Conservation (phyloP, 1,140 invertebrate species). For the Formica exsecta region DNA sequence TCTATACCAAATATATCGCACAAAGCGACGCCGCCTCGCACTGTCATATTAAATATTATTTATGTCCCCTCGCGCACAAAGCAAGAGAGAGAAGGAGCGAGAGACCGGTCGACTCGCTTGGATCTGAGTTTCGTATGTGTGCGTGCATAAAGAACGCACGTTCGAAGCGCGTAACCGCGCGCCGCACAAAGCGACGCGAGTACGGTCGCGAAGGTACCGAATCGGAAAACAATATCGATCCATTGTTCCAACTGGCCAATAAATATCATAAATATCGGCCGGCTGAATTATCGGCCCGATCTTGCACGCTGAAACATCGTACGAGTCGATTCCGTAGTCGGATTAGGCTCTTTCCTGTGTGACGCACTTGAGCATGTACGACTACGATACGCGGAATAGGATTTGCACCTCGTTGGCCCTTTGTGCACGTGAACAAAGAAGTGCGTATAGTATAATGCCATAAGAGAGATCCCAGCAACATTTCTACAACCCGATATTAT, state of each 20-base stretch:
- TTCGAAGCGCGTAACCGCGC: slow-evolving; percentile 51
- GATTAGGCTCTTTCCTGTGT: slow-evolving; percentile 24
- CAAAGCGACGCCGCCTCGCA: slow-evolving; percentile 79
- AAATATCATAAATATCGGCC: slow-evolving; percentile 85
- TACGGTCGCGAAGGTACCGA: slow-evolving; percentile 76
- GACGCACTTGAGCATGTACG: slow-evolving; percentile 31
- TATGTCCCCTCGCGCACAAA: slow-evolving; percentile 81
- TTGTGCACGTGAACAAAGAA: slow-evolving; percentile 1
- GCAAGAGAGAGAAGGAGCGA: background rate
- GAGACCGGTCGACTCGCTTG: slow-evolving; percentile 54
- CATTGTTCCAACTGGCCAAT: slow-evolving; percentile 84
- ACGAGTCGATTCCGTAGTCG: slow-evolving; percentile 31
- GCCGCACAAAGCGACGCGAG: slow-evolving; percentile 53
- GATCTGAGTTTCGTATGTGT: slow-evolving; percentile 19
- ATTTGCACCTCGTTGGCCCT: slow-evolving; percentile 10
- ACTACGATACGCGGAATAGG: slow-evolving; percentile 16
- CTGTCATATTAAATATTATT: slow-evolving; percentile 87
- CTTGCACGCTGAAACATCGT: slow-evolving; percentile 65
- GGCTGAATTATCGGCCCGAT: slow-evolving; percentile 73
- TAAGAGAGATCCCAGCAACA: slow-evolving; percentile 1
- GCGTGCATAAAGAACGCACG: slow-evolving; percentile 43
- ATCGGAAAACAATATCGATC: slow-evolving; percentile 87
- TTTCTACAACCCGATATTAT: background rate
- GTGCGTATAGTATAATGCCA: slow-evolving; percentile 14
- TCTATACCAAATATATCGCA: slow-evolving; percentile 86